A percentile compares a stretch with the other conserved stretches of the same genome.
Conservation (phyloP, 2,888 invertebrate species). For the Reticulitermes lucifugus region DNA sequence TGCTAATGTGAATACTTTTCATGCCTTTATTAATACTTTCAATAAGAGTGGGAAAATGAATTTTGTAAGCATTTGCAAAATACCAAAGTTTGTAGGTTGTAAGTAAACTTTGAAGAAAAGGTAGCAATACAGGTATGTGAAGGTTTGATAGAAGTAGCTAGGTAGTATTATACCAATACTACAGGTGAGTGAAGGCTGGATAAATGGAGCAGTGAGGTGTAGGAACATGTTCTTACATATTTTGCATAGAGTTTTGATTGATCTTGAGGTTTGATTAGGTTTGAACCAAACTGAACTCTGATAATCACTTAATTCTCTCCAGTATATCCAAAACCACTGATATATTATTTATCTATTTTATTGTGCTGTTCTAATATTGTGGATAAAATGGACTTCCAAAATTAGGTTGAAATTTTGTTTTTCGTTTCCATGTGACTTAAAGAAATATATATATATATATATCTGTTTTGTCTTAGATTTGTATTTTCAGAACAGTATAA, state of each 20-base stretch:
- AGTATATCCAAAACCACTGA: background rate
- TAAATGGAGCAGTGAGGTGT: background rate
- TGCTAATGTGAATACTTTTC: background rate
- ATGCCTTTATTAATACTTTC: background rate
- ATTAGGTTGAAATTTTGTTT: background rate
- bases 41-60: background rate
- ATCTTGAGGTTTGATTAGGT: background rate
- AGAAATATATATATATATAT: background rate
- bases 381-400: background rate
- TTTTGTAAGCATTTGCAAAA: background rate
- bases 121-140: background rate
- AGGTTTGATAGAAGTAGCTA: background rate
- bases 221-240: background rate
- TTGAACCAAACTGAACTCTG: constrained; percentile 4
- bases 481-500: constrained; percentile 9
- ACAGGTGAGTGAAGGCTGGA: background rate
- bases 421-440: background rate
- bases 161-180: background rate
- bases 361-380: background rate
- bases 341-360: background rate
- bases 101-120: background rate
- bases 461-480: background rate
- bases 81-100: background rate
- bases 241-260: background rate
- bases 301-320: background rate